Conservation (phyloP, 2,113 vertebrate genomes). For the Glareola pratincola region DNA sequence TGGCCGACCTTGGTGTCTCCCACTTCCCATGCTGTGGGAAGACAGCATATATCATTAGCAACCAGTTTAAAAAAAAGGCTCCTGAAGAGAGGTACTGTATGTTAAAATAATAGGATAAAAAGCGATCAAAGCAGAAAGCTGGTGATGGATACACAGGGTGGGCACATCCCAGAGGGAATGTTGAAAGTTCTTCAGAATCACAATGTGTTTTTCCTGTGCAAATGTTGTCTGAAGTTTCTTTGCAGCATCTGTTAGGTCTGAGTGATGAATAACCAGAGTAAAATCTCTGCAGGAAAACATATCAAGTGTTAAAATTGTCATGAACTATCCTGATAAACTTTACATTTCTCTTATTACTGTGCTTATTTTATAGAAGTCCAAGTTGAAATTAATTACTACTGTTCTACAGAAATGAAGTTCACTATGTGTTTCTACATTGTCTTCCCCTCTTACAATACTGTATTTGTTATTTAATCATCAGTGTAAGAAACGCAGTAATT, state of each 20-base stretch:
- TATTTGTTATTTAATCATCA: not conserved
- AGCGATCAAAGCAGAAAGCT: not conserved
- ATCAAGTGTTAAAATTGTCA: not conserved
- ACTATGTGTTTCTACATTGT: not conserved
- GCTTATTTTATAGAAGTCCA: not conserved
- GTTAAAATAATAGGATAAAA: slow-evolving; percentile 19
- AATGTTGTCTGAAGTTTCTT: not conserved
- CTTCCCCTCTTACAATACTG: not conserved
- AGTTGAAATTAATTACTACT: not conserved
- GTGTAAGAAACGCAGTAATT: not conserved
- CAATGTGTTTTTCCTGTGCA: not conserved
- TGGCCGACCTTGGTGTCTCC: not conserved
- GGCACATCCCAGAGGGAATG: not conserved
- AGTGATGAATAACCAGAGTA: not conserved
- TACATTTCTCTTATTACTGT: not conserved
- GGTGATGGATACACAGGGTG: not conserved
- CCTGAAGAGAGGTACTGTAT: not conserved
- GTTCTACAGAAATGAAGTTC: not conserved
- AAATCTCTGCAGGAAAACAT: not conserved
- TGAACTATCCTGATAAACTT: not conserved
- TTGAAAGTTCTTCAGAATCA: not conserved
- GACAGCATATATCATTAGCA: not conserved
- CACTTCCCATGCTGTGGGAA: not conserved
- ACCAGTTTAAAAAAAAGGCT: not conserved
- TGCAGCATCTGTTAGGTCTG: not conserved